Percentiles rank a stretch among this genome's conserved stretches.
Evolutionary conservation across 2,113 vertebrate species (phyloP).

Genomic region (Rhinoptilus africanus): DNA sequence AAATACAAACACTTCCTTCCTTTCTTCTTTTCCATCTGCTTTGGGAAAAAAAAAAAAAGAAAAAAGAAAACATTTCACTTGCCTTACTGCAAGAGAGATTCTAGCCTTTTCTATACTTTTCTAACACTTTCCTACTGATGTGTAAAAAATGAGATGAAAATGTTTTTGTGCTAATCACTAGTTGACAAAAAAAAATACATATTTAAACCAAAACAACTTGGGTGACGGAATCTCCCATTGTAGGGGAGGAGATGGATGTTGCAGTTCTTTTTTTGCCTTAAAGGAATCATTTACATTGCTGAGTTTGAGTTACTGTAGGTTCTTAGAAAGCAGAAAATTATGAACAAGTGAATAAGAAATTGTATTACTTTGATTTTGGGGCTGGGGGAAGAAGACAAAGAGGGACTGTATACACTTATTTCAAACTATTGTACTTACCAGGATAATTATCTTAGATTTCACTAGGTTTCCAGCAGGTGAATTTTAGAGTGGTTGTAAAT

Average conservation of each 20-base stretch:
- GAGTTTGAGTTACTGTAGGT: slow-evolving; percentile 26
- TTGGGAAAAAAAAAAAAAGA: slow-evolving; percentile 13
- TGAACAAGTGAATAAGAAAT: slow-evolving; percentile 4
- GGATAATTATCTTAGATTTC: slow-evolving; percentile 12
- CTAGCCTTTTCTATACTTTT: slow-evolving; percentile 74
- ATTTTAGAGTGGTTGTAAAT: slow-evolving; percentile 60
- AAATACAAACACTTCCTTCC: slow-evolving; percentile 55
- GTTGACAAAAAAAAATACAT: slow-evolving; percentile 17
- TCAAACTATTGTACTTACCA: not conserved
- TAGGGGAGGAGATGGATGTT: not conserved
- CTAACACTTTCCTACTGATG: slow-evolving; percentile 66
- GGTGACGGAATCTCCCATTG: not conserved
- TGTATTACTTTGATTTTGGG: not conserved
- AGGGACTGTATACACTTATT: not conserved
- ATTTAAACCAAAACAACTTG: slow-evolving; percentile 24
- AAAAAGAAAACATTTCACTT: slow-evolving; percentile 39
- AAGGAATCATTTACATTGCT: slow-evolving; percentile 30
- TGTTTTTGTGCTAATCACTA: slow-evolving; percentile 54
- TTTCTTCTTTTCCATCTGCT: slow-evolving; percentile 61
- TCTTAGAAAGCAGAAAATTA: slow-evolving; percentile 23
- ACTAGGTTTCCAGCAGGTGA: not conserved
- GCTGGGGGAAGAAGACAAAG: not conserved
- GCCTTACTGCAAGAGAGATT: slow-evolving; percentile 22
- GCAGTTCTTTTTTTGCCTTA: not conserved
- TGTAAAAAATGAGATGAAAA: slow-evolving; percentile 60